Base-by-base conservation (phyloP, 1,140 invertebrate species). In the Eulimnadia texana region DNA sequence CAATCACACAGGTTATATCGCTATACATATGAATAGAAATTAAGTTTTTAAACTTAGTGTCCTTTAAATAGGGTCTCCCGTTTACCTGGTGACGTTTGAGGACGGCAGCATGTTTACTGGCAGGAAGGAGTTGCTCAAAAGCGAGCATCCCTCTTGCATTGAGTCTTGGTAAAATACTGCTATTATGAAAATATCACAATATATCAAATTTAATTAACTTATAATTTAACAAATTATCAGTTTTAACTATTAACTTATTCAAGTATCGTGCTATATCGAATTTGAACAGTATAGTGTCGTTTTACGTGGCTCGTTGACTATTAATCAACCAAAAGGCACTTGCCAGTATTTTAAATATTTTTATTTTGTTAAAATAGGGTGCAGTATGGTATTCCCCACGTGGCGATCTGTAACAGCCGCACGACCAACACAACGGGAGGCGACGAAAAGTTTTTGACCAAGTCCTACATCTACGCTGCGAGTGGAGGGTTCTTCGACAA, bases 401-500 rank as follows among this genome's bases (percentile, higher is more conserved):
- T 57, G 13, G 55, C 22, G 22, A 22, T 57, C 33, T 29, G 55
- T 19, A 57, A 57, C 28, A 20, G 24, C n/a, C 57, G 27, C 6
- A 24, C n/a, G 20, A n/a, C 9, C 9, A 19, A 25, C 9, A 25
- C 19, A 3, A 22, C 16, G 3, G 33, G 25, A 9, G 52, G 25
- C 6, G 20, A 19, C 28, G 54, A 29, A 50, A 58, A 6, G 13
- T 22, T 47, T 25, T 29, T 19, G 49, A 16, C 24, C 58, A 64
- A 50, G 24, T 50, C 24, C 55, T 57, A 16, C 3, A 55, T 28
- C 54, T 59, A 47, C 28, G 60, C 13, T 53, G 63, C 50, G 80
- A 76, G 60, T 67, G 66, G 20, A 79, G 77, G 77, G 63, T 72
- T 79, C 66, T 81, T 81, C 66, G 77, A 81, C 68, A 57, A 69